Base-by-base conservation (phyloP, 2,888 invertebrate genomes). In the Seira sanloemensis region DNA sequence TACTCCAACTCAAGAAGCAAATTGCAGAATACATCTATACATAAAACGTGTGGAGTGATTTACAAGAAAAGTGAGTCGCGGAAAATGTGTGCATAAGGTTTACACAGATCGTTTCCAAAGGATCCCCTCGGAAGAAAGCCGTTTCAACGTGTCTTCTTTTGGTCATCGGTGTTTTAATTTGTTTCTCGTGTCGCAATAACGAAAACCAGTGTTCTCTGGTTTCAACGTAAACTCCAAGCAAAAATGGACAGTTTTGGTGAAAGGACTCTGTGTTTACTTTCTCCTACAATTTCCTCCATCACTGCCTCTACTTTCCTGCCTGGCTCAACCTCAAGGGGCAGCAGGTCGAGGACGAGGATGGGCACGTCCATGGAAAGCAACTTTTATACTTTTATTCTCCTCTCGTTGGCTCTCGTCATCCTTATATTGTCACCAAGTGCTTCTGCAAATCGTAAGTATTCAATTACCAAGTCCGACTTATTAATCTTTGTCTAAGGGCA, bases 371-470 rank as follows among this genome's bases (percentile, higher is more conserved):
- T 85, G 83, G 83, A 78, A 76, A 85, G 80, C 73, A 84, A 81
- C 82, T 87, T 86, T 84, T 87, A 84, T 84, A 86, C 84, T 75
- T 86, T 87, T 79, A 84, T 86, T 86, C 84, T 84, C 75, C 72
- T 84, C 84, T 81, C 86, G 82, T 82, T 84, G 84, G 86, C 86
- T 86, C 79, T 87, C 82, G 85, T 85, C 82, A 87, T 84, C 87
- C 87, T 87, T 84, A 86, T 83, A 80, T 82, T 87, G 87, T 87
- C 87, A 87, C 87, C 86, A 87, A 87, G 87, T 87, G 87, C 87
- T 87, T 87, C 84, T 86, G 86, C 87, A 87, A 85, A 86, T 76
- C 84, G 87, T 87, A 83, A 87, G 87, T 86, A 50, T 50, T 50
- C 16, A 50, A n/a, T 50, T 7, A 12, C 50, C n/a, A 50, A 2